Base-by-base conservation (phyloP, 2,888 invertebrate species). In the Pseudoips prasinana region DNA sequence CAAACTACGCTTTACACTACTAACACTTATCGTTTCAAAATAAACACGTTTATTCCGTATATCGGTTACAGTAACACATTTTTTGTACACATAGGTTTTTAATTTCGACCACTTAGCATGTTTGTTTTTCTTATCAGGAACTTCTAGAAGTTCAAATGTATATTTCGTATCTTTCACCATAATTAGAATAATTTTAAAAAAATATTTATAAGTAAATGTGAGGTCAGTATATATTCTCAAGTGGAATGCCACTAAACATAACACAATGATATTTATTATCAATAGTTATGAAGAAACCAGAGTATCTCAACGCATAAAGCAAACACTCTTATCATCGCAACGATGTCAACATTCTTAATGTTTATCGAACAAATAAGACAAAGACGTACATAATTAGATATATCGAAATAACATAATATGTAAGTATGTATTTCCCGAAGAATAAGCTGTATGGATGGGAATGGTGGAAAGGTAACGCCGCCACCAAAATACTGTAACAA, bases 301-400 rank as follows among this genome's bases (percentile, higher is more conserved):
- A 50, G 43, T 58, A 50, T 55, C 49, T 46, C 43, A 50, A 43
- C 33, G 50, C 45, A 47, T 56, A 52, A 46, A 69, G 69, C 71
- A 76, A 80, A 77, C 71, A 81, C 40, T 49, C 59, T 83, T 84
- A 85, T 87, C 85, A 14, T 60, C 30, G 42, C 34, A 33, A 58
- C 14, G 53, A 64, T 68, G 79, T 83, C 75, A 73, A 77, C 75
- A 73, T 67, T 79, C 66, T 40, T 44, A 14, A 34, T 59, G 43
- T 58, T 63, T 63, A 53, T 64, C 62, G 52, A 69, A 51, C 50
- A 62, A 59, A 60, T 58, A 62, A 56, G 48, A 57, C 55, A 57
- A 56, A 53, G 41, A 39, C 43, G 39, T 29, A 31, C 38, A n/a
- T n/a, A n/a, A n/a, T n/a, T 14, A 14, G 2, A 14, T 14, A 14